phyloP scores from a whole-genome alignment of 2,113 vertebrate species.

The Proterorhinus semilunaris region DNA sequence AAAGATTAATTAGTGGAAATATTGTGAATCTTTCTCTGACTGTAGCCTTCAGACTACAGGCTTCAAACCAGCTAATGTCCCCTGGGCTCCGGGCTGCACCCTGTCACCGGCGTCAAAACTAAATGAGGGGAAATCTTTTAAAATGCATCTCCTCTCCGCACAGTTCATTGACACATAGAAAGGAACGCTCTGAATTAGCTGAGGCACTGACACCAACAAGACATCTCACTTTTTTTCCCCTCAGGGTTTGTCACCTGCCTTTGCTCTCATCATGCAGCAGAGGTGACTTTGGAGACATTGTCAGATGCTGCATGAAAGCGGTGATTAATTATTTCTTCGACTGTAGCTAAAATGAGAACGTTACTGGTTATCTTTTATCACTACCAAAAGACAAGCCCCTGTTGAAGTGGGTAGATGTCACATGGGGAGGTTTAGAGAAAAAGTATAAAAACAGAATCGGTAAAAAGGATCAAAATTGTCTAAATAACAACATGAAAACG shows the following conservation, averaged over 20 bases:
- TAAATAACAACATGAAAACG: background rate
- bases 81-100: slow-evolving; percentile 1
- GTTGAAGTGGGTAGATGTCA: slow-evolving; percentile 10
- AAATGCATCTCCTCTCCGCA: background rate
- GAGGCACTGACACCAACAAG: slow-evolving; percentile 7
- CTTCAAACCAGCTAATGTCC: slow-evolving; percentile 2
- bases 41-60: slow-evolving; percentile 2
- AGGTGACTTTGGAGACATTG: slow-evolving; percentile 1
- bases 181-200: slow-evolving; percentile 1
- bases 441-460: background rate
- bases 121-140: slow-evolving; percentile 11
- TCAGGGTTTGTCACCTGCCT: slow-evolving; percentile 2
- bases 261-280: background rate
- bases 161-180: slow-evolving; percentile 4
- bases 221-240: background rate
- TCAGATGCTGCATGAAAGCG: background rate
- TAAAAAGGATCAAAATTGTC: background rate
- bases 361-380: slow-evolving; percentile 14
- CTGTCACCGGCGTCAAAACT: slow-evolving; percentile 6
- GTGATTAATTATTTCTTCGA: slow-evolving; percentile 9
- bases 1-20: slow-evolving; percentile 1
- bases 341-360: background rate
- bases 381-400: slow-evolving; percentile 21
- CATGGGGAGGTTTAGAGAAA: background rate
- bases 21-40: slow-evolving; percentile 1